phyloP scores from a whole-genome alignment of 2,888 invertebrate species.

The Cheilosia pagana region DNA sequence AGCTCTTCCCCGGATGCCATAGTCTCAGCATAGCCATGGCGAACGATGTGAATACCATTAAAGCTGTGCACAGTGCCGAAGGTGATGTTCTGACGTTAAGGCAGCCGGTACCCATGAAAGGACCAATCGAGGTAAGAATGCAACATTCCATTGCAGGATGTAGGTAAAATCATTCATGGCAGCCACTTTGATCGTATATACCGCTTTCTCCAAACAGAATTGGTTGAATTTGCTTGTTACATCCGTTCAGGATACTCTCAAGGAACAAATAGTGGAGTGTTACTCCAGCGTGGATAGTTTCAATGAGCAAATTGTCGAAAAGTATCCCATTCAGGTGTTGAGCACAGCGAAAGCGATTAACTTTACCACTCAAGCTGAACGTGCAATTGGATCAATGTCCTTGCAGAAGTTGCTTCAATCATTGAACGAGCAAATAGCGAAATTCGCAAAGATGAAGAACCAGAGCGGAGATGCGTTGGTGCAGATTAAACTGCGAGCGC shows the following conservation, averaged over 20 bases:
- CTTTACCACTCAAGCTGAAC: conserved; percentile 93
- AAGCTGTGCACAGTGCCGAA: conserved; percentile 84
- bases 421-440: conserved; percentile 83
- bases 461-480: conserved; percentile 85
- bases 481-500: conserved; percentile 94
- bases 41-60: conserved; percentile 80
- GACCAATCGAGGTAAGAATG: conserved; percentile 80
- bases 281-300: conserved; percentile 83
- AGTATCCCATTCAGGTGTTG: conserved; percentile 88
- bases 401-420: conserved; percentile 84
- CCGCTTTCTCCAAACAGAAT: conserved; percentile 74
- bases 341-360: conserved; percentile 93
- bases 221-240: conserved; percentile 87
- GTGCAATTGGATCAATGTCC: conserved; percentile 88
- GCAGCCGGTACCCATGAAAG: conserved; percentile 80
- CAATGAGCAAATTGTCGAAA: conserved; percentile 84
- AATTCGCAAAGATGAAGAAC: conserved; percentile 80
- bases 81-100: conserved; percentile 80
- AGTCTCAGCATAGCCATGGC: conserved; percentile 88
- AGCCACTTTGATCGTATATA: conserved; percentile 10
- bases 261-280: conserved; percentile 86
- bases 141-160: conserved; percentile 2
- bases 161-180: conserved; percentile 18
- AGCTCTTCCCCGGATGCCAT: conserved; percentile 96
- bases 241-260: conserved; percentile 92